Evolutionary conservation across 2,888 invertebrate species (phyloP).

Genomic region (Noctua fimbriata): DNA sequence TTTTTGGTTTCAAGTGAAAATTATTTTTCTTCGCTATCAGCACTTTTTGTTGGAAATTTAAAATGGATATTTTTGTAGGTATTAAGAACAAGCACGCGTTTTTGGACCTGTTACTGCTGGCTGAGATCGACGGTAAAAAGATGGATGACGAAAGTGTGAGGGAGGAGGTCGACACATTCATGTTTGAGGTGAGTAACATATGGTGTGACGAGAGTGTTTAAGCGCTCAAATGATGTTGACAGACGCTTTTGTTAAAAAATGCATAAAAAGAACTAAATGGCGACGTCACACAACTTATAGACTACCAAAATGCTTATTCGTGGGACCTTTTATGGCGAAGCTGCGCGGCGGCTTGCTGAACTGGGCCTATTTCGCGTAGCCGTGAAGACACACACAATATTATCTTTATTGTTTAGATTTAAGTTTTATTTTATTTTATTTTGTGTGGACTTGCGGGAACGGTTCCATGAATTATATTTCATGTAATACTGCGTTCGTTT

Average conservation of each 20-base stretch:
- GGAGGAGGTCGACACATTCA: slow-evolving; percentile 93
- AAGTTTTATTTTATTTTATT: background rate
- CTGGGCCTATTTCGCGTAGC: background rate
- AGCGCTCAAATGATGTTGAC: background rate
- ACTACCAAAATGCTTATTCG: background rate
- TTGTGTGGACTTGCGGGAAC: too few relatives aligned
- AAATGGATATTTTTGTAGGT: slow-evolving; percentile 72
- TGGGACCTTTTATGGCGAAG: background rate
- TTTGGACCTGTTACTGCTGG: slow-evolving; percentile 92
- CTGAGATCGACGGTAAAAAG: slow-evolving; percentile 90
- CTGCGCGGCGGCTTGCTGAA: background rate
- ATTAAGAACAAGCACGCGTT: slow-evolving; percentile 92
- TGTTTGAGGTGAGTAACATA: slow-evolving; percentile 91
- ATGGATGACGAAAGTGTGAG: slow-evolving; percentile 91
- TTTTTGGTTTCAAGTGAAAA: background rate
- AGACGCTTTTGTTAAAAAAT: background rate
- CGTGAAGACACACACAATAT: background rate
- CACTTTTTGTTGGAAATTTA: background rate
- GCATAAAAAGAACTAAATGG: background rate
- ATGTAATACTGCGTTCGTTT: slow-evolving; percentile 6
- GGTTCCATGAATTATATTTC: background rate
- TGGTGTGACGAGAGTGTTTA: background rate
- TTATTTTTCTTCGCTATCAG: background rate
- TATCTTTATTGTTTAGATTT: background rate
- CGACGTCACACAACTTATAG: background rate